These are phyloP conservation scores for Lagopus leucura DNA, from an alignment of 2,113 vertebrate genomes.

Conservation along the genomic window DNA sequence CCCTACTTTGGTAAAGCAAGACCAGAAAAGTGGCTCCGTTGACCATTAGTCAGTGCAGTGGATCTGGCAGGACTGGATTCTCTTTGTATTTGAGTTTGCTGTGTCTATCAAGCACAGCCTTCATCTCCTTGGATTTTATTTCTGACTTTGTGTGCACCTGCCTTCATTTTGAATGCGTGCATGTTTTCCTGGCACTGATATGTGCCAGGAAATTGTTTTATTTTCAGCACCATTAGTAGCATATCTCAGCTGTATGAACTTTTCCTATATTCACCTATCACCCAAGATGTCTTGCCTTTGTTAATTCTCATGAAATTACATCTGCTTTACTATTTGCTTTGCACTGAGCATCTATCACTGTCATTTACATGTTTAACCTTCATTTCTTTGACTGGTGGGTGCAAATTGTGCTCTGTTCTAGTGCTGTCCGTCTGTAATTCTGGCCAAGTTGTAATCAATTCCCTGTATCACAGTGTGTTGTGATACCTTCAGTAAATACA, in stretches of 20 bases:
- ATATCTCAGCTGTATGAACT: neutral
- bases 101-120: neutral
- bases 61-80: neutral
- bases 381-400: neutral
- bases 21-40: neutral
- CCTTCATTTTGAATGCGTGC: neutral
- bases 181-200: neutral
- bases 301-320: neutral
- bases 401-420: neutral
- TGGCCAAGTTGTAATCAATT: neutral
- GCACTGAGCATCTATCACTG: neutral
- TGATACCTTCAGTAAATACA: neutral
- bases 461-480: neutral
- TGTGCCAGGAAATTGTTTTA: neutral
- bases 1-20: neutral
- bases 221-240: neutral
- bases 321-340: neutral
- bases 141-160: neutral
- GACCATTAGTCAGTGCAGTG: neutral
- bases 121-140: neutral
- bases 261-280: neutral
- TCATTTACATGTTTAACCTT: neutral
- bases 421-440: neutral
- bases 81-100: neutral
- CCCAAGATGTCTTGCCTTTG: neutral